Conservation (phyloP, 2,888 invertebrate species). For the Subacronicta megacephala region DNA sequence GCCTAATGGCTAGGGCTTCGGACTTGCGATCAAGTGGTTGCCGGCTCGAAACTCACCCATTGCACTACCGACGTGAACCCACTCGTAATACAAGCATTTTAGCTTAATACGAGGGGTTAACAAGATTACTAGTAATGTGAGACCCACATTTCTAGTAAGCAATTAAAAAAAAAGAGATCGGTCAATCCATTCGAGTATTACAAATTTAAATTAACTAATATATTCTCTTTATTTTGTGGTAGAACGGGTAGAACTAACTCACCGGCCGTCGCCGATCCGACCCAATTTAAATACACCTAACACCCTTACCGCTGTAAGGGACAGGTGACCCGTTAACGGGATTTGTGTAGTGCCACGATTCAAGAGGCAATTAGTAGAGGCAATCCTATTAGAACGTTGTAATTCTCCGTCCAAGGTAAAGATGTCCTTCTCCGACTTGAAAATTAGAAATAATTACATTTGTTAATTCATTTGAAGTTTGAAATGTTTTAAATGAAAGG, state of each 20-base stretch:
- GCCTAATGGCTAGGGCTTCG: too few species aligned
- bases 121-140: too few species aligned
- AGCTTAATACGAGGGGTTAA: too few species aligned
- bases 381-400: conserved; percentile 35
- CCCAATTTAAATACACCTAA: conserved; percentile 27
- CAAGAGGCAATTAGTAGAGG: conserved; percentile 39
- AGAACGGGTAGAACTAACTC: too few species aligned
- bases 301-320: conserved; percentile 32
- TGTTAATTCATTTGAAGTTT: conserved; percentile 7
- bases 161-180: too few species aligned
- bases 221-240: not conserved
- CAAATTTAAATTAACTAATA: not conserved
- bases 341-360: conserved; percentile 36
- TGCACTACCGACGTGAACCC: too few species aligned
- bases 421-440: conserved; percentile 8
- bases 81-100: too few species aligned
- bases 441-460: conserved; percentile 27
- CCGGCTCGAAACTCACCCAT: too few species aligned
- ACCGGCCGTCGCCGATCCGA: conserved; percentile 15
- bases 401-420: conserved; percentile 37
- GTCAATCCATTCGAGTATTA: too few species aligned
- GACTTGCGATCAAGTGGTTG: too few species aligned
- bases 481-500: not conserved
- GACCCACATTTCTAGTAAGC: too few species aligned
- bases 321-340: conserved; percentile 42